Percentiles rank a stretch among this genome's conserved stretches.
phyloP scores from a whole-genome alignment of 2,113 vertebrate genomes.

The Egretta garzetta region DNA sequence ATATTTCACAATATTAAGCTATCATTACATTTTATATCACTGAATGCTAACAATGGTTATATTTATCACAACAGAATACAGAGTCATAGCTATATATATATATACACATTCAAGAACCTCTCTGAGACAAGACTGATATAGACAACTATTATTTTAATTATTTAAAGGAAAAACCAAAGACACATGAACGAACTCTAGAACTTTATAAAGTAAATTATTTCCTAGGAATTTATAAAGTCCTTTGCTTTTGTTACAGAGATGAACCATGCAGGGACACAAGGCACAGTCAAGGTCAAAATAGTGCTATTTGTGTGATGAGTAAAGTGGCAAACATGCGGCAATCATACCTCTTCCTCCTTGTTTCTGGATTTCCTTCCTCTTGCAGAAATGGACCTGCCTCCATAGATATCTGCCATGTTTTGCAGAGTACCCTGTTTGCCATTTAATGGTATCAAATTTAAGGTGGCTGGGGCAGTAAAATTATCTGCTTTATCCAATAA shows the following conservation, averaged over 20 bases:
- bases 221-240: slow-evolving; percentile 12
- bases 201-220: slow-evolving; percentile 35
- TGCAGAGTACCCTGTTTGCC: slow-evolving; percentile 94
- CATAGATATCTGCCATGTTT: slow-evolving; percentile 89
- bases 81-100: neutral
- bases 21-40: neutral
- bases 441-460: slow-evolving; percentile 89
- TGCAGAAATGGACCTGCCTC: slow-evolving; percentile 85
- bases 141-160: slow-evolving; percentile 37
- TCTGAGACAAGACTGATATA: neutral
- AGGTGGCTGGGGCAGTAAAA: slow-evolving; percentile 63
- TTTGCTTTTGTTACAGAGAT: slow-evolving; percentile 50
- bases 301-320: slow-evolving; percentile 34
- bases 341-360: slow-evolving; percentile 98
- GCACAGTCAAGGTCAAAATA: slow-evolving; percentile 42
- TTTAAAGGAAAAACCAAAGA: neutral
- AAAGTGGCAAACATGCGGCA: slow-evolving; percentile 77
- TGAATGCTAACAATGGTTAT: neutral
- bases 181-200: neutral
- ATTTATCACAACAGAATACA: neutral
- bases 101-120: neutral
- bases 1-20: neutral
- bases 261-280: slow-evolving; percentile 74
- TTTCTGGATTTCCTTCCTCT: slow-evolving; percentile 91
- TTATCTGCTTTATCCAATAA: slow-evolving; percentile 52